A percentile compares a stretch with the other conserved stretches of the same genome.
phyloP scores from a whole-genome alignment of 1,140 invertebrate genomes.

The Schmidtea mediterranea region DNA sequence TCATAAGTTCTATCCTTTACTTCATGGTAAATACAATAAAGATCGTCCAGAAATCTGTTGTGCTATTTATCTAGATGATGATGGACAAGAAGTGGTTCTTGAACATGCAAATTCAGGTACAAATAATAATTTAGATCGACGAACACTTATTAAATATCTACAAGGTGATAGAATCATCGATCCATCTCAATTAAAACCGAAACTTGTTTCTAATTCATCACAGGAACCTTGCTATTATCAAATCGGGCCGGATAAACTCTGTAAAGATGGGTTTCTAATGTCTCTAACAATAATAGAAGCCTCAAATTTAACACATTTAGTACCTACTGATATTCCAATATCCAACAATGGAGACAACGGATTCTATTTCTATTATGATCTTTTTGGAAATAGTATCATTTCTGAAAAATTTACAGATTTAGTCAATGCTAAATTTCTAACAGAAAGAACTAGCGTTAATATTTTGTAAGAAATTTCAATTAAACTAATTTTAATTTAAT shows the following conservation, averaged over 20 bases:
- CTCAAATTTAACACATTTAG: slow-evolving; percentile 19
- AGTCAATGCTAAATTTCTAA: slow-evolving; percentile 21
- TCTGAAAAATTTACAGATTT: slow-evolving; percentile 27
- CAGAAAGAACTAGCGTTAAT: slow-evolving; percentile 25
- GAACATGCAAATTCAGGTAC: not conserved
- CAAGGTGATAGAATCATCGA: too few species aligned
- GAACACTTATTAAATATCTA: not conserved
- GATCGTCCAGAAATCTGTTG: slow-evolving; percentile 25
- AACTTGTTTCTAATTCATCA: too few species aligned
- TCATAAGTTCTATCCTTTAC: slow-evolving; percentile 25
- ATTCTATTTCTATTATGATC: slow-evolving; percentile 28
- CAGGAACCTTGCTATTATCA: slow-evolving; percentile 18
- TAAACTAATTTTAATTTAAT: too few species aligned
- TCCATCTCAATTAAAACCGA: too few species aligned
- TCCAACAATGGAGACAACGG: slow-evolving; percentile 9
- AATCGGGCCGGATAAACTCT: slow-evolving; percentile 20
- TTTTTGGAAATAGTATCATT: slow-evolving; percentile 28
- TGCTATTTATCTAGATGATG: slow-evolving; percentile 25
- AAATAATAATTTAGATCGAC: slow-evolving; percentile 1
- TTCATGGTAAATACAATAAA: slow-evolving; percentile 28
- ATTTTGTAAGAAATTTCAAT: too few species aligned
- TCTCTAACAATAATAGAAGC: slow-evolving; percentile 27
- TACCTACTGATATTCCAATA: too few species aligned
- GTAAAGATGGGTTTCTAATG: slow-evolving; percentile 21
- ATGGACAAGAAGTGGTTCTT: slow-evolving; percentile 11